Evolutionary conservation across 2,797 vertebrate species (phyloP).

Genomic region (Sylvilagus floridanus): DNA sequence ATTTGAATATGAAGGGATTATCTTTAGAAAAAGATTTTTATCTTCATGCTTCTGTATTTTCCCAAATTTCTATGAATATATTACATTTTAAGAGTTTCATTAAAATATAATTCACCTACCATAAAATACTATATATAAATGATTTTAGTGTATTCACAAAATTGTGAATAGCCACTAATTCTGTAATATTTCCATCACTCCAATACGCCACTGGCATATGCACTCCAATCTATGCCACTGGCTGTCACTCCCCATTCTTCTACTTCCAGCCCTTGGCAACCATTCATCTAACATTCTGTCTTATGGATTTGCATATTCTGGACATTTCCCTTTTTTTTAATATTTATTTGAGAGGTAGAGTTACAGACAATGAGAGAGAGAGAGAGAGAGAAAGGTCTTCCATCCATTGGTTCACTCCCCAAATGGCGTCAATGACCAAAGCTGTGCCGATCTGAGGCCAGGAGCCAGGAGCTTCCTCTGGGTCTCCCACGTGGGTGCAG

Average conservation of each 20-base stretch:
- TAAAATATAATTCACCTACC: not conserved
- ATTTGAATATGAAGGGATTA: not conserved
- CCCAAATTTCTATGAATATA: not conserved
- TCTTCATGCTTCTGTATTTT: not conserved
- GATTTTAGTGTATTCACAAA: not conserved
- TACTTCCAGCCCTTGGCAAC: not conserved
- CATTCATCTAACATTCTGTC: not conserved
- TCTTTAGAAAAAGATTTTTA: constrained; percentile 29
- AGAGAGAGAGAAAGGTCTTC: no score
- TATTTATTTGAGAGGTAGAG: no score
- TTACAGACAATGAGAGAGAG: no score
- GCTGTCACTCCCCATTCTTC: not conserved
- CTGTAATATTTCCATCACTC: not conserved
- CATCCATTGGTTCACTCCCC: no score
- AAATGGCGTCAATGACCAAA: no score
- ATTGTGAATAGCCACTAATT: not conserved
- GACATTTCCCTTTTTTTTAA: no score
- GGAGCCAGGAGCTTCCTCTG: no score
- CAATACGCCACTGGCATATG: not conserved
- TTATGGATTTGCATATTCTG: not conserved
- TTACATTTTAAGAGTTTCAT: not conserved
- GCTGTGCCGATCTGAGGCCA: no score
- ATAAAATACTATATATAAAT: not conserved
- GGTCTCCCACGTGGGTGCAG: no score
- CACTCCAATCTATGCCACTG: not conserved